Percentiles rank a stretch among this genome's conserved stretches.
Conservation (phyloP, 2,888 invertebrate species). For the Tryphoninae sp. region DNA sequence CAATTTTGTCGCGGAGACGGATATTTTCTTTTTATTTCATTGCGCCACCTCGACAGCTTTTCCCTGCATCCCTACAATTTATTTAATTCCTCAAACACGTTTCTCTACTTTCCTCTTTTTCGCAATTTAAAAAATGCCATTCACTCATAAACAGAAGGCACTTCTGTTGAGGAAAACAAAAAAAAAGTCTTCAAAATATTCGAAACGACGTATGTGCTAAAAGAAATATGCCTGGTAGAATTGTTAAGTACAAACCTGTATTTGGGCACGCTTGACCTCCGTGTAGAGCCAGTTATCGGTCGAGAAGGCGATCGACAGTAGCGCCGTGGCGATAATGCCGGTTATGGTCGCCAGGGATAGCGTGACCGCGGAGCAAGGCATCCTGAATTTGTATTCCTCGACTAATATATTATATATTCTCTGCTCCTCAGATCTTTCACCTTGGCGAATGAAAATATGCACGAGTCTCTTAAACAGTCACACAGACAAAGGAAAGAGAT, state of each 20-base stretch:
- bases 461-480: slow-evolving; percentile 43
- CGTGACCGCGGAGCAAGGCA: slow-evolving; percentile 97
- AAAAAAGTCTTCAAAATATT: neutral
- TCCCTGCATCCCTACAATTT: slow-evolving; percentile 29
- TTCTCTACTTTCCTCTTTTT: neutral
- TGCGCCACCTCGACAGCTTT: slow-evolving; percentile 7
- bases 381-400: slow-evolving; percentile 80
- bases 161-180: neutral
- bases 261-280: slow-evolving; percentile 93
- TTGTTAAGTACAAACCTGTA: slow-evolving; percentile 86
- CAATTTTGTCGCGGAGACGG: slow-evolving; percentile 44
- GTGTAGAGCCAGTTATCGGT: slow-evolving; percentile 98
- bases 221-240: neutral
- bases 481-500: slow-evolving; percentile 46
- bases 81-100: slow-evolving; percentile 13
- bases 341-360: slow-evolving; percentile 97
- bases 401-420: neutral
- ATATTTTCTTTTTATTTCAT: slow-evolving; percentile 36
- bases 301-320: slow-evolving; percentile 96
- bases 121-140: neutral
- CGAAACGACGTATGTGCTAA: slow-evolving; percentile 7
- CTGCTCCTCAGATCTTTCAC: neutral
- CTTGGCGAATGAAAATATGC: slow-evolving; percentile 27
- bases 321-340: slow-evolving; percentile 95
- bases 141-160: neutral